Evolutionary conservation across 2,797 vertebrate genomes (phyloP).

Genomic region (Podargus strigoides): DNA sequence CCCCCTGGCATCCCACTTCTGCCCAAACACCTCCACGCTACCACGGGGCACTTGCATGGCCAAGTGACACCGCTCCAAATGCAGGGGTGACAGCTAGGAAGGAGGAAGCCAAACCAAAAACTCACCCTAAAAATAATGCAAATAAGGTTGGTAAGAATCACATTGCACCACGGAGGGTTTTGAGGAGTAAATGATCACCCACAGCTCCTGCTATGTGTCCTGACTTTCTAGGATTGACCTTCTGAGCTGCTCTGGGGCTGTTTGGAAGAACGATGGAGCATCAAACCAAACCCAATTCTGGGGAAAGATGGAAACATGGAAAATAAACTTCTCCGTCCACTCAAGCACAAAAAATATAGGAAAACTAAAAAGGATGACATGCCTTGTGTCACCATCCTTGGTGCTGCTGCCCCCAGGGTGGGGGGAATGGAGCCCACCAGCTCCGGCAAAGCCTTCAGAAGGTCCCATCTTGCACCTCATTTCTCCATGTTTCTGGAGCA

Average conservation of each 20-base stretch:
- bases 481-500: background rate
- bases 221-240: background rate
- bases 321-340: too few relatives aligned
- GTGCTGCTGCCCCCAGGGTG: background rate
- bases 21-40: background rate
- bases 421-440: background rate
- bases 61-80: background rate
- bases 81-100: background rate
- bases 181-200: background rate
- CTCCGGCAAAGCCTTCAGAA: background rate
- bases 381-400: fast-evolving
- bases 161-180: fast-evolving
- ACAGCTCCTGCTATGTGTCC: background rate
- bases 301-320: background rate
- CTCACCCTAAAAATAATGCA: background rate
- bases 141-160: background rate
- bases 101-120: background rate
- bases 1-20: background rate
- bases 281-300: background rate
- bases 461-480: background rate
- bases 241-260: background rate
- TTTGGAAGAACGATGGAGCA: fast-evolving
- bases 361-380: background rate
- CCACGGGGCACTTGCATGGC: fast-evolving
- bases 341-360: too few relatives aligned